Percentiles rank a stretch among this genome's conserved stretches.
Conservation (phyloP, 2,113 vertebrate genomes). For the Apaloderma vittatum region DNA sequence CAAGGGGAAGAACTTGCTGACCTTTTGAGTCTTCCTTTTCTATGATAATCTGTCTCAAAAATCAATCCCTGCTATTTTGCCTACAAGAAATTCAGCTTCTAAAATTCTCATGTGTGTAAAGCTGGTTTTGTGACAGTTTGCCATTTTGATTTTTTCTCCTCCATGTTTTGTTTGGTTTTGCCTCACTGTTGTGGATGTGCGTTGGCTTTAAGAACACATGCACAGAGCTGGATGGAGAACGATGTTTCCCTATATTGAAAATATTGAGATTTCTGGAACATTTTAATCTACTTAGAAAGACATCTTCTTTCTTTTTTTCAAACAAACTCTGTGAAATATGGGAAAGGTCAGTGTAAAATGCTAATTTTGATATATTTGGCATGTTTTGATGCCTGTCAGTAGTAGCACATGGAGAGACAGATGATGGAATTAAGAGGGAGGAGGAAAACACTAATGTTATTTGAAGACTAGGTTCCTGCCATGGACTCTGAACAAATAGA, state of each 20-base stretch:
- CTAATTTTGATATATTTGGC: not conserved
- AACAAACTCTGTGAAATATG: not conserved
- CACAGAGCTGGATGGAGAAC: not conserved
- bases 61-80: conserved; percentile 28
- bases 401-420: not conserved
- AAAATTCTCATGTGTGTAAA: not conserved
- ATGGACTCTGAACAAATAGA: not conserved
- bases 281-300: not conserved
- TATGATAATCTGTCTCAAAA: conserved; percentile 35
- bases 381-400: not conserved
- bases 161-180: not conserved
- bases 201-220: not conserved
- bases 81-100: not conserved
- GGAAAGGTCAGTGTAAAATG: not conserved
- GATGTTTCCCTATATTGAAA: not conserved
- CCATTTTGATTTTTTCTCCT: not conserved
- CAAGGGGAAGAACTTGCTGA: conserved; percentile 54
- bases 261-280: not conserved
- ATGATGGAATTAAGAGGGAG: not conserved
- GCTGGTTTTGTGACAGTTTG: not conserved
- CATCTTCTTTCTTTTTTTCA: not conserved
- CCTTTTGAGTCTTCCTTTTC: conserved; percentile 18
- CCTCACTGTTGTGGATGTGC: not conserved
- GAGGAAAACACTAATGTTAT: not conserved
- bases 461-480: not conserved